These are phyloP conservation scores for Malurus melanocephalus DNA, from an alignment of 2,113 vertebrate genomes.

Conservation along the genomic window DNA sequence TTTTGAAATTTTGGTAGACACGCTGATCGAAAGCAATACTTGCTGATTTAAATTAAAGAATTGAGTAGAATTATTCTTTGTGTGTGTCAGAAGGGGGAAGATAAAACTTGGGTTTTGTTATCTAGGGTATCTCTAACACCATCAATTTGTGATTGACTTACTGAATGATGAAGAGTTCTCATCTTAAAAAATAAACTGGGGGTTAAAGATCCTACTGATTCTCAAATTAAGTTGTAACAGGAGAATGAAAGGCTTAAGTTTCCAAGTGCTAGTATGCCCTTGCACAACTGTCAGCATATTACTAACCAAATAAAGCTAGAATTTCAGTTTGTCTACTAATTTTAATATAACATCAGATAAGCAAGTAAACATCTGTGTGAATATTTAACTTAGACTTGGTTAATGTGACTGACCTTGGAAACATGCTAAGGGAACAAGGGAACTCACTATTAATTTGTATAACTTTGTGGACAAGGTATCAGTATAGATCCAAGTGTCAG, in stretches of 20 bases:
- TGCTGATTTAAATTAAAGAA: neutral
- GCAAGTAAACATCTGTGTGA: neutral
- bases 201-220: neutral
- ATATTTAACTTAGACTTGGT: neutral
- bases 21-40: neutral
- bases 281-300: neutral
- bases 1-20: neutral
- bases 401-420: neutral
- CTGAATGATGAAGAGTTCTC: neutral
- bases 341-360: neutral
- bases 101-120: neutral
- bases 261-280: neutral
- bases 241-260: neutral
- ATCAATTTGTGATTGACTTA: neutral
- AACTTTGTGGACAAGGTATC: neutral
- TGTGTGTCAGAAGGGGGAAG: neutral
- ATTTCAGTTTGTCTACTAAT: neutral
- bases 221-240: neutral
- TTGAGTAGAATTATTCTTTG: neutral
- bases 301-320: neutral
- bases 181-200: neutral
- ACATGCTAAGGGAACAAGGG: neutral
- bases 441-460: neutral
- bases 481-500: neutral
- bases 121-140: neutral